Conservation (phyloP, 2,113 vertebrate species). For the Percina caprodes region DNA sequence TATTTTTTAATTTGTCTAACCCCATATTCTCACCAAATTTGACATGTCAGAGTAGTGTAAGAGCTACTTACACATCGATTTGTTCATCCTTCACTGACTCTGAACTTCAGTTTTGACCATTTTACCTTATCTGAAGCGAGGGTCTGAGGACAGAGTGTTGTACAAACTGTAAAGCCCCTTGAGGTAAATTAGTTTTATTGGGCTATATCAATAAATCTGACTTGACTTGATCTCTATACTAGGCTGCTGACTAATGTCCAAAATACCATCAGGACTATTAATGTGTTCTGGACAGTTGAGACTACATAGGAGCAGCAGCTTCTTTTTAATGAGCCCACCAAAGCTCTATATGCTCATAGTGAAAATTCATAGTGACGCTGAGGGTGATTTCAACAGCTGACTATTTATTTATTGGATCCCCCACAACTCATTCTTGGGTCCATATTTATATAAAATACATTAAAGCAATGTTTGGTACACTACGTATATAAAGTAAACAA, state of each 20-base stretch:
- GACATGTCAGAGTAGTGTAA: not conserved
- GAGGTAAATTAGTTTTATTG: no score
- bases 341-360: not conserved
- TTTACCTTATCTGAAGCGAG: no score
- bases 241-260: not conserved
- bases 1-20: not conserved
- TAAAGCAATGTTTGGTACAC: no score
- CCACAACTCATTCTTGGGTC: not conserved
- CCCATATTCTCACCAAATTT: not conserved
- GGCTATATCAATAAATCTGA: no score
- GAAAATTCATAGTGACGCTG: not conserved
- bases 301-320: not conserved
- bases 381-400: no score
- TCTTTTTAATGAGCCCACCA: no score
- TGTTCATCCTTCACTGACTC: not conserved
- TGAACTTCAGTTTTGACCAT: no score
- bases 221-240: not conserved
- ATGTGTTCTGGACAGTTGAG: not conserved
- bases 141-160: no score
- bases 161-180: no score
- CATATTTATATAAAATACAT: no score
- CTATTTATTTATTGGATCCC: not conserved
- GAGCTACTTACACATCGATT: not conserved
- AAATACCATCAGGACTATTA: constrained; percentile 5
- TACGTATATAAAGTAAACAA: no score